phyloP scores from a whole-genome alignment of 1,140 invertebrate genomes.

The Samia ricini region DNA sequence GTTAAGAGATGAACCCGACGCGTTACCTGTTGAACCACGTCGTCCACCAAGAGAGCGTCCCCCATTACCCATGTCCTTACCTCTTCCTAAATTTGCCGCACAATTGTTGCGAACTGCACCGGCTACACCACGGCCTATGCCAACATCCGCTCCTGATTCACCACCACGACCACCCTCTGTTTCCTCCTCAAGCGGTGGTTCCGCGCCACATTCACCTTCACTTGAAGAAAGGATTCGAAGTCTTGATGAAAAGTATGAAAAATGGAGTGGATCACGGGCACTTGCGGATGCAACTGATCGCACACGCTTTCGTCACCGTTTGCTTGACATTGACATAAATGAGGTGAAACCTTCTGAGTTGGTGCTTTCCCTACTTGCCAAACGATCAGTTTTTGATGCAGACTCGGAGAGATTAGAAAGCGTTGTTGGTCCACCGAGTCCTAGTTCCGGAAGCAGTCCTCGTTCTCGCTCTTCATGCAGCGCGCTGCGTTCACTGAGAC shows the following conservation, averaged over 20 bases:
- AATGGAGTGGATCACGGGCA: conserved; percentile 88
- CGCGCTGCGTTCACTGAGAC: conserved; percentile 83
- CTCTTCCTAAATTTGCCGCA: conserved; percentile 90
- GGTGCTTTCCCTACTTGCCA: conserved; percentile 93
- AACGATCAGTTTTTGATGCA: conserved; percentile 96
- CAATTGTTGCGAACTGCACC: conserved; percentile 78
- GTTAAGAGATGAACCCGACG: conserved; percentile 90
- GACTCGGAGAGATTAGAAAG: conserved; percentile 96
- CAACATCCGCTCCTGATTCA: conserved; percentile 57
- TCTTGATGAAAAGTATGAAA: conserved; percentile 95
- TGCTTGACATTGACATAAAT: conserved; percentile 85
- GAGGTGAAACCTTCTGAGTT: conserved; percentile 95
- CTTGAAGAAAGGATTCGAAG: conserved; percentile 92
- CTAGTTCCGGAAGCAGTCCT: conserved; percentile 57
- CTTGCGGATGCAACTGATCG: conserved; percentile 62
- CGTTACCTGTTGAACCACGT: conserved; percentile 84
- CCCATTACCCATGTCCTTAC: conserved; percentile 84
- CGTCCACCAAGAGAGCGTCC: conserved; percentile 80
- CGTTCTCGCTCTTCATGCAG: conserved; percentile 49
- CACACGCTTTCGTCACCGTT: conserved; percentile 81
- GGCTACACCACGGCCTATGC: conserved; percentile 63
- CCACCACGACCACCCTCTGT: conserved; percentile 71
- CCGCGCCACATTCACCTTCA: conserved; percentile 79
- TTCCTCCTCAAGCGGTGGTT: conserved; percentile 79
- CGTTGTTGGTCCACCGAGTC: conserved; percentile 77